Evolutionary conservation across 2,797 vertebrate species (phyloP), one percentile per base, ranked within the genome.

Genomic region (Sylvia borin): DNA sequence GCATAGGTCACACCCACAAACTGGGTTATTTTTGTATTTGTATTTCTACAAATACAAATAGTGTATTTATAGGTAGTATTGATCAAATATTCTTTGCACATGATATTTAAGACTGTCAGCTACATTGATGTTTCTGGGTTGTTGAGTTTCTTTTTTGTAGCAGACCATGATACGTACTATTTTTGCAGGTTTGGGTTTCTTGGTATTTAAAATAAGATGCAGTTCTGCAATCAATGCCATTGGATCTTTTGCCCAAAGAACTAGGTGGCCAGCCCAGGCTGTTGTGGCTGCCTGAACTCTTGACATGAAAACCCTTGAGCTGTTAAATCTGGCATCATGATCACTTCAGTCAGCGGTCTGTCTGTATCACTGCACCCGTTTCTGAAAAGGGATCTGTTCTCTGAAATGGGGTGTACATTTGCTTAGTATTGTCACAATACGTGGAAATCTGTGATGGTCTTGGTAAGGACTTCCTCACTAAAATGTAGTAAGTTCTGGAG

Each of bases 31-130:
- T 96, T 96, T 97, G 87, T 96, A 95, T 55, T 89, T 7, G 92
- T 95, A 96, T 97, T 96, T 96, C 86, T 96, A 53, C 47, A 95
- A 95, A 94, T 95, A 95, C 62, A 85, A 79, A 61, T 85, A 38
- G 88, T 87, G 91, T 97, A 97, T 98, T 97, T 98, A 97, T 97
- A 93, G 95, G 92, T 97, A 96, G 95, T 84, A 93, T 95, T 85
- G 97, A 97, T 92, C 84, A 79, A 50, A 65, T 92, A 82, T 97
- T 96, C 90, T 97, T 95, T 93, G 90, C 93, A 96, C 93, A 36
- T 97, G 95, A 93, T 96, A 94, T 96, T 97, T 97, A 97, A 97
- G 85, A 66, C 38, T 89, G 78, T 85, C 71, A 93, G 95, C 94
- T 97, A 91, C 96, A 93, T 97, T 97, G 94, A 85, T 96, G 89